A percentile compares a stretch with the other conserved stretches of the same genome.
These are phyloP conservation scores for Amblyopsis hoosieri DNA, from an alignment of 2,797 vertebrate genomes.

Conservation along the genomic window DNA sequence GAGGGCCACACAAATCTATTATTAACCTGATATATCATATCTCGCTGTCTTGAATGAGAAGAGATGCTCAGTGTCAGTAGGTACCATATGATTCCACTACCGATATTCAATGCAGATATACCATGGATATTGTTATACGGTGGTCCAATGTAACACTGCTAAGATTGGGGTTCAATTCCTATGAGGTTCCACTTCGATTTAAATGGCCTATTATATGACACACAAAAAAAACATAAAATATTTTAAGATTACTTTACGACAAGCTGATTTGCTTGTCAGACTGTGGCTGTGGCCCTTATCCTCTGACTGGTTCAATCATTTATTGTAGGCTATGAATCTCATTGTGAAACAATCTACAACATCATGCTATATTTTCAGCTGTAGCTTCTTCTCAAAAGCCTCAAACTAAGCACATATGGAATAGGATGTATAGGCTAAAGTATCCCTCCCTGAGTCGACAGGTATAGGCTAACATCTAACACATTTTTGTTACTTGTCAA, in stretches of 20 bases:
- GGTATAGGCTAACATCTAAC: constrained; percentile 39
- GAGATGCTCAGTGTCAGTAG: constrained; percentile 14
- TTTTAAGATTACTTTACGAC: not conserved
- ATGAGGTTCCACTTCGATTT: not conserved
- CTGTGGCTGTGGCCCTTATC: not conserved
- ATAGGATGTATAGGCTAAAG: no score
- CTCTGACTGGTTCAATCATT: not conserved
- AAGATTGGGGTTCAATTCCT: not conserved
- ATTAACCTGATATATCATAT: no score
- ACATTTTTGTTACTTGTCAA: constrained; percentile 11
- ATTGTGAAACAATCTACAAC: not conserved
- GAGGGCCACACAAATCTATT: no score
- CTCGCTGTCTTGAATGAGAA: not conserved
- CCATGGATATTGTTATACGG: no score
- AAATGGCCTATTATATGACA: not conserved
- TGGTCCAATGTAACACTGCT: not conserved
- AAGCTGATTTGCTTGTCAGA: not conserved
- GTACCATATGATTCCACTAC: not conserved
- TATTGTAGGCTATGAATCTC: not conserved
- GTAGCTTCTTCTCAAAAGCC: no score
- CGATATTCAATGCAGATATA: not conserved
- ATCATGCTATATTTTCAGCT: not conserved
- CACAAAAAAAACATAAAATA: not conserved
- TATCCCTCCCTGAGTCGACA: constrained; percentile 27
- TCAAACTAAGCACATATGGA: no score